These are phyloP conservation scores for Alca torda DNA, from an alignment of 2,797 vertebrate species.

Conservation along the genomic window DNA sequence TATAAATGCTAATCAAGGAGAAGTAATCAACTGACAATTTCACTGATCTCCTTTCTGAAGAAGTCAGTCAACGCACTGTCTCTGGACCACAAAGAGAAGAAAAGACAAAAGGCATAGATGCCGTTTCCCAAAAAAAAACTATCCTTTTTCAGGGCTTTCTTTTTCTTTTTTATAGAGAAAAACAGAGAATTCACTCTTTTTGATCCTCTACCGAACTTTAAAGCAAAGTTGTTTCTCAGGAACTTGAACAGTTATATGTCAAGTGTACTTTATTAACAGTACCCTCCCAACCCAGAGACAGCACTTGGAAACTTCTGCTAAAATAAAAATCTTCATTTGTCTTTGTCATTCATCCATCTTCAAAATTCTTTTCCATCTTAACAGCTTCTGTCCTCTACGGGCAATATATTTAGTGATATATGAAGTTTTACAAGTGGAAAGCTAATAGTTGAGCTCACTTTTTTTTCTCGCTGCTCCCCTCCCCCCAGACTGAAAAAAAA, in stretches of 20 bases:
- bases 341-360: slow-evolving; percentile 80
- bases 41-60: slow-evolving; percentile 88
- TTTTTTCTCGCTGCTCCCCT: slow-evolving; percentile 31
- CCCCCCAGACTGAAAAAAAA: background rate
- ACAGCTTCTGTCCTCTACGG: slow-evolving; percentile 75
- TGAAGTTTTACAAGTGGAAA: slow-evolving; percentile 75
- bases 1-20: slow-evolving; percentile 99
- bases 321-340: slow-evolving; percentile 84
- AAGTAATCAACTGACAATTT: slow-evolving; percentile 99
- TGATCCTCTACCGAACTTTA: slow-evolving; percentile 78
- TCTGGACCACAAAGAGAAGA: slow-evolving; percentile 80
- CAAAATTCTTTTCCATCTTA: slow-evolving; percentile 79
- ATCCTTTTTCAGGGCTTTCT: slow-evolving; percentile 73
- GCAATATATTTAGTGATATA: slow-evolving; percentile 64
- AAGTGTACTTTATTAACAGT: slow-evolving; percentile 79
- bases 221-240: slow-evolving; percentile 74
- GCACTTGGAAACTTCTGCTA: slow-evolving; percentile 74
- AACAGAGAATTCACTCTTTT: slow-evolving; percentile 75
- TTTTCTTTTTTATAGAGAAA: slow-evolving; percentile 69
- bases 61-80: slow-evolving; percentile 89
- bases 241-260: slow-evolving; percentile 75
- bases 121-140: slow-evolving; percentile 53
- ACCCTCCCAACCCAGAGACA: slow-evolving; percentile 63
- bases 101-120: slow-evolving; percentile 77
- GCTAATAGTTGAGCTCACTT: slow-evolving; percentile 64